phyloP scores from a whole-genome alignment of 2,797 vertebrate species.

The Argya squamiceps region DNA sequence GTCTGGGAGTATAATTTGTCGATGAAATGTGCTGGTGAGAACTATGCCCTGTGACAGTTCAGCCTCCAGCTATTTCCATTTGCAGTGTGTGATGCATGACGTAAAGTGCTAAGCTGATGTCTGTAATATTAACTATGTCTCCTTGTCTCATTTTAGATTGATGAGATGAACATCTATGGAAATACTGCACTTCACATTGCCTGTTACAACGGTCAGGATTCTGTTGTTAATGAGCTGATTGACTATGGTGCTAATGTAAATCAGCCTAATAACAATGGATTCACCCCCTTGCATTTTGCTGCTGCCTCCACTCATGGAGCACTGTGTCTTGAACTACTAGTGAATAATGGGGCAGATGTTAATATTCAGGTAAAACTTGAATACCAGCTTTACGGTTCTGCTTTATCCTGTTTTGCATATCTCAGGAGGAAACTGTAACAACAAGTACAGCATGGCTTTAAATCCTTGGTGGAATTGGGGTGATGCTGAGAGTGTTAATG shows the following conservation, averaged over 20 bases:
- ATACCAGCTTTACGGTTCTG: neutral
- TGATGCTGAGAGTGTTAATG: neutral
- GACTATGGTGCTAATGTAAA: conserved; percentile 96
- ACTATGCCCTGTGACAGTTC: neutral
- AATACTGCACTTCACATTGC: conserved; percentile 96
- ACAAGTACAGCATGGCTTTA: neutral
- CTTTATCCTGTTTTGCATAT: neutral
- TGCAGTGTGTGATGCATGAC: neutral
- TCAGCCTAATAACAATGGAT: conserved; percentile 94
- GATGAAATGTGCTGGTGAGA: conserved; percentile 21
- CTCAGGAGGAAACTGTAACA: neutral
- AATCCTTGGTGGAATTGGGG: neutral
- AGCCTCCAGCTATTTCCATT: conserved; percentile 35
- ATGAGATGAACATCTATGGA: conserved; percentile 93
- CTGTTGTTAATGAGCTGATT: conserved; percentile 93
- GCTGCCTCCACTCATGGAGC: conserved; percentile 94
- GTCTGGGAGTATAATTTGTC: conserved; percentile 26
- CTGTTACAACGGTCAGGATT: conserved; percentile 94
- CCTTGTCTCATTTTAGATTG: conserved; percentile 81
- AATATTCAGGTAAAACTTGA: conserved; percentile 87
- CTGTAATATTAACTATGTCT: neutral
- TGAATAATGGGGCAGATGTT: conserved; percentile 94
- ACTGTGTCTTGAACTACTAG: conserved; percentile 91
- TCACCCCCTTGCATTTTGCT: conserved; percentile 96
- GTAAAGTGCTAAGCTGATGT: neutral